Base-by-base conservation (phyloP, 2,888 invertebrate genomes). In the Sminthurides aquaticus region DNA sequence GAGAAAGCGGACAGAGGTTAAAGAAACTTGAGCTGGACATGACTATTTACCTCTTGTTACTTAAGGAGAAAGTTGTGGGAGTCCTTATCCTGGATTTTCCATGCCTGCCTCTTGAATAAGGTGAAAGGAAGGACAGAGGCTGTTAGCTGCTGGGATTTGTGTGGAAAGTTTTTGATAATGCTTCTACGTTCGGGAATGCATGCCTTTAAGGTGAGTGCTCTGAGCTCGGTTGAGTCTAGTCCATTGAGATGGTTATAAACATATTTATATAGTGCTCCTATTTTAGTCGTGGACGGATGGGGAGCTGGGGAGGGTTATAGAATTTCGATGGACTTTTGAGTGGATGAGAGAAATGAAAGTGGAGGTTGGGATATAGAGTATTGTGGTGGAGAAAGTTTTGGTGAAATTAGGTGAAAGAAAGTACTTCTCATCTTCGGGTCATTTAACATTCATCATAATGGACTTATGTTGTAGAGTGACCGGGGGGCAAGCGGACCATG, bases 361-460 rank as follows among this genome's bases (percentile, higher is more conserved):
- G 43, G 43, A 15, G 43, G 8, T 11, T 5, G 43, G 43, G 43
- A 5, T 11, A 34, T 11, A 15, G 43, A 34, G 43, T 34, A 5
- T 34, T 34, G 5, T 11, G 5, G 5, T 5, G 5, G 43, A 34
- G 43, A 34, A 34, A 34, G 43, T 34, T 34, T 34, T 5, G 43
- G 8, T 15, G 8, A 34, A 34, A 34, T 34, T 34, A 52, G 52
- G 52, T 52, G 20, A 52, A 8, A 52, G 52, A 52, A 52, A 52
- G 20, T 52, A 20, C 15, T 52, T 52, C 20, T 52, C 52, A 52
- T 52, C 52, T 20, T 52, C 52, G 52, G 20, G 52, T 52, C 52
- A 52, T 52, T 52, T 52, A 52, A 52, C 52, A 52, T 52, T 52
- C 52, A 52, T 20, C 52, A 20, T 52, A 52, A 52, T 52, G 52